Conservation (phyloP, 1,140 invertebrate species). For the Mactra quadrangularis region DNA sequence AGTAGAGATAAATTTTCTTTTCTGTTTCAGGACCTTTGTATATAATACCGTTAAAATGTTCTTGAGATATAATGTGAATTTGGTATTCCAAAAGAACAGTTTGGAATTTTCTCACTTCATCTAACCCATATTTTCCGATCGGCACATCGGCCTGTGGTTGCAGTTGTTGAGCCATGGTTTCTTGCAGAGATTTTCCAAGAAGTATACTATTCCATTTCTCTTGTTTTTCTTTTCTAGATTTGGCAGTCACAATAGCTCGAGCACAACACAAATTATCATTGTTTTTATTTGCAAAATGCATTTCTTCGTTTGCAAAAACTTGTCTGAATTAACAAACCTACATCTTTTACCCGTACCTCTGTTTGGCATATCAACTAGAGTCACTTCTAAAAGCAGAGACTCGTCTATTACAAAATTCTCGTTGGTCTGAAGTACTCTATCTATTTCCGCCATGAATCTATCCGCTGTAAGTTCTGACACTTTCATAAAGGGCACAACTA, state of each 20-base stretch:
- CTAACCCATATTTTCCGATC: not conserved
- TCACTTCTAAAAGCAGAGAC: not conserved
- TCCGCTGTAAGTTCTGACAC: not conserved
- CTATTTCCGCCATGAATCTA: not conserved
- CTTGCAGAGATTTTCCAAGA: not conserved
- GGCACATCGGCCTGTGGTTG: not conserved
- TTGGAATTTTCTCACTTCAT: not conserved
- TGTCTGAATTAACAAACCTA: slow-evolving; percentile 49
- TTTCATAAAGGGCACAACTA: slow-evolving; percentile 1
- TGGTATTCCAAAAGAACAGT: not conserved
- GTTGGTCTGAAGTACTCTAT: not conserved
- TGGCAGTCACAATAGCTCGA: slow-evolving; percentile 6
- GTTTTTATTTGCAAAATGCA: not conserved
- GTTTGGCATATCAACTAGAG: slow-evolving; percentile 10
- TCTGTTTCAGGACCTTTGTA: slow-evolving; percentile 3
- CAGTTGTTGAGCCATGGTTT: not conserved
- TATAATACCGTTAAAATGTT: slow-evolving; percentile 1
- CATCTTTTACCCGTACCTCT: not conserved
- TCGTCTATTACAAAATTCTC: too few relatives aligned
- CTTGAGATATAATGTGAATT: not conserved
- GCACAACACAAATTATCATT: slow-evolving; percentile 34
- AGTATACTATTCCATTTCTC: slow-evolving; percentile 25
- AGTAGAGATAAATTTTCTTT: slow-evolving; percentile 11
- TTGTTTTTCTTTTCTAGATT: slow-evolving; percentile 5
- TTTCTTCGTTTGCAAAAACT: slow-evolving; percentile 1